Base-by-base conservation (phyloP, 2,113 vertebrate species). In the Anthoscopus minutus region DNA sequence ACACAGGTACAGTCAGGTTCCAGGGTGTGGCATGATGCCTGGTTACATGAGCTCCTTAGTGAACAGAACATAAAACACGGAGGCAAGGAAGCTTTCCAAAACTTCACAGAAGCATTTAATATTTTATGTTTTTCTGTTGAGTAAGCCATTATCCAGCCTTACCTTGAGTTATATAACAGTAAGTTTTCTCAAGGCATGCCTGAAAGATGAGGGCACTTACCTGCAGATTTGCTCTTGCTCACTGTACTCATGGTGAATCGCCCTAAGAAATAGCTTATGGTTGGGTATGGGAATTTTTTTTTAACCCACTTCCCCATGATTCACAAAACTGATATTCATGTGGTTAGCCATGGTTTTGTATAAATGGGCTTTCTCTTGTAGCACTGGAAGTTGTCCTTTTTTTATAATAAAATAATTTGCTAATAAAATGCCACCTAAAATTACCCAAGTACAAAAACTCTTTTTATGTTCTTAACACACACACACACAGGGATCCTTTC, bases 231-330 rank as follows among this genome's bases (percentile, higher is more conserved):
- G 33, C 15, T 89, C 48, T 82, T 3, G 4, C 21, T 81, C 35
- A 38, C 40, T 62, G 53, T 50, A 57, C 8, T 85, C 3, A 37
- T 2, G 4, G 42, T 65, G 21, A 73, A 33, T 53, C 28, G 22
- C 30, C 61, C 20, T 58, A 33, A 92, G 67, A 91, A 88, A 61
- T 3, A 70, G 23, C 8, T 73, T 54, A 18, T 22, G 2, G 23
- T 17, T 67, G 10, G 8, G 7, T 44, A 56, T 50, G 20, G 11
- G 10, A 30, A 7, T 10, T 23, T 35, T 70, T 84, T 72, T 38
- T 1, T 0, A 48, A 54, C 15, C 9, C 23, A 3, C 3, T 56
- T 9, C 10, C 11, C 24, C 1, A 0, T 73, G 56, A 65, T 65
- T 84, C 72, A 73, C 31, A 92, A 33, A 91, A 81, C 12, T 50